Percentiles rank a stretch among this genome's conserved stretches.
phyloP scores from a whole-genome alignment of 2,888 invertebrate genomes.

The Tipula helvola region DNA sequence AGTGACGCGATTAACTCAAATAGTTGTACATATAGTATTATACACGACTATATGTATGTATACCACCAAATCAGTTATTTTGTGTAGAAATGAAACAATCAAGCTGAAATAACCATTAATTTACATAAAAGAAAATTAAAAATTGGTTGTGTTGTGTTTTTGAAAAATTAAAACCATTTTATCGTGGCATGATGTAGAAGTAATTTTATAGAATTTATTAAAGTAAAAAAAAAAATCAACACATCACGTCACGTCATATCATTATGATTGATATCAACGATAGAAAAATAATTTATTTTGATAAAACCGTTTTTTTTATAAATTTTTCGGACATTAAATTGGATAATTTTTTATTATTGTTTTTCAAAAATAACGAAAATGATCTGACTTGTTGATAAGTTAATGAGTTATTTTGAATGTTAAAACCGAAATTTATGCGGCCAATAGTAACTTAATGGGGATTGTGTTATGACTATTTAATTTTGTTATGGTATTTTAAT shows the following conservation, averaged over 20 bases:
- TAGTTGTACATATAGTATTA: background rate
- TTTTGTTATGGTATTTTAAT: background rate
- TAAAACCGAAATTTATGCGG: background rate
- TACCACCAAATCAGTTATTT: background rate
- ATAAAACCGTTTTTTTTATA: background rate
- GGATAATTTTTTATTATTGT: background rate
- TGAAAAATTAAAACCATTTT: background rate
- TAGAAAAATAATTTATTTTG: background rate
- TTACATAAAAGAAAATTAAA: background rate
- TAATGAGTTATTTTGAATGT: background rate
- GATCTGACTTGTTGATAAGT: background rate
- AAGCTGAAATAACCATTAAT: background rate
- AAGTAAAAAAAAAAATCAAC: background rate
- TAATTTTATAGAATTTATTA: background rate
- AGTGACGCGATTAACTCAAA: background rate
- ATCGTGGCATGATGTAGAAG: background rate
- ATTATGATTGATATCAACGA: background rate
- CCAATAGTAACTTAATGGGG: background rate
- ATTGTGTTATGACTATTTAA: background rate
- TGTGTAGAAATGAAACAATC: background rate
- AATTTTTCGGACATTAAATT: background rate
- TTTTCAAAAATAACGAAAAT: background rate
- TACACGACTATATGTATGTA: background rate
- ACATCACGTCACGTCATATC: conserved; percentile 4
- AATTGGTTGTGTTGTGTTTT: background rate